Percentiles rank a stretch among this genome's conserved stretches.
These are phyloP conservation scores for Nematolebias whitei DNA, from an alignment of 2,113 vertebrate species.

Conservation along the genomic window DNA sequence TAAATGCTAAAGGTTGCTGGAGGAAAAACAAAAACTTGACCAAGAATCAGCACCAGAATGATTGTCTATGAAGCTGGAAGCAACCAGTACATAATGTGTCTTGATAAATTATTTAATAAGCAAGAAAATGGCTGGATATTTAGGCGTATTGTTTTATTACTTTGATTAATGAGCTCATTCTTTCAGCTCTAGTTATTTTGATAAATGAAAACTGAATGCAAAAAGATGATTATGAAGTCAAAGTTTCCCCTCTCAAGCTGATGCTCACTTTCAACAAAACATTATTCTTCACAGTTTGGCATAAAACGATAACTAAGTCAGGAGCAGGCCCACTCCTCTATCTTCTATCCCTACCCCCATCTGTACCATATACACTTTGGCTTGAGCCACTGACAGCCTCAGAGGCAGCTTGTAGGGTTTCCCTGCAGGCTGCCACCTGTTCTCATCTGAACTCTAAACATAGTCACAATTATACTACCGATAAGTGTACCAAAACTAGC, in stretches of 20 bases:
- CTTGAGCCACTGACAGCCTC: conserved; percentile 32
- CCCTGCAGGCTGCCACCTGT: neutral
- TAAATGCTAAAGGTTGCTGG: neutral
- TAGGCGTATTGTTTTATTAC: neutral
- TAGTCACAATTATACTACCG: neutral
- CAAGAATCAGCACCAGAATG: neutral
- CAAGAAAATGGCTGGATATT: neutral
- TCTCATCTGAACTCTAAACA: neutral
- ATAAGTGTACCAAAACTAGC: neutral
- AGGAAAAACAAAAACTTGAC: neutral
- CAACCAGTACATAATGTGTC: neutral
- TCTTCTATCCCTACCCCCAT: conserved; percentile 62
- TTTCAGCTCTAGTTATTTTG: neutral
- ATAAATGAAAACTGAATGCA: neutral
- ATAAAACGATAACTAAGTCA: conserved; percentile 27
- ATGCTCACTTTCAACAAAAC: no score
- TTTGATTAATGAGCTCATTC: neutral
- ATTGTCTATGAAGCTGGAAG: neutral
- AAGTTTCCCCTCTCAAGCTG: no score
- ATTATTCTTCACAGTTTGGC: neutral
- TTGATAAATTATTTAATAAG: neutral
- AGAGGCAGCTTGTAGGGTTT: conserved; percentile 11
- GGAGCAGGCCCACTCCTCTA: conserved; percentile 23
- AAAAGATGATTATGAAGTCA: neutral
- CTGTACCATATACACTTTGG: conserved; percentile 52